Evolutionary conservation across 2,888 invertebrate genomes (phyloP).

Genomic region (Artemia sp.): DNA sequence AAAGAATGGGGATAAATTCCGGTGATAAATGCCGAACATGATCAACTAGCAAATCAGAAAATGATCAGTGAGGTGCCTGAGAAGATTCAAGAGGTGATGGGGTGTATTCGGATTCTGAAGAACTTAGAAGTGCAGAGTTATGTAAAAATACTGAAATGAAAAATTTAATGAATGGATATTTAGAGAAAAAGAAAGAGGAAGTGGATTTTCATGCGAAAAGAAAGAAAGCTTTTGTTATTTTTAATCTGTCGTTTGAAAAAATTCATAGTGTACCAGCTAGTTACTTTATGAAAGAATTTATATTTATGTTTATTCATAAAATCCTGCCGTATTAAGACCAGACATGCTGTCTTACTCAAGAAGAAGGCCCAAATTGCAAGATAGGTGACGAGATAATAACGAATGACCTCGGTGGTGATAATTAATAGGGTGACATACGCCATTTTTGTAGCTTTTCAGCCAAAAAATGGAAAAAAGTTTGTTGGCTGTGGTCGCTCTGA

Average conservation of each 20-base stretch:
- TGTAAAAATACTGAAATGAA: background rate
- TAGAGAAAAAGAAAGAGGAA: slow-evolving; percentile 6
- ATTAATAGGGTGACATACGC: too few species aligned
- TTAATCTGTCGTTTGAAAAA: slow-evolving; percentile 1
- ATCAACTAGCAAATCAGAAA: background rate
- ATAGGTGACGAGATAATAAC: slow-evolving; percentile 5
- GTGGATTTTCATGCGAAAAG: slow-evolving; percentile 10
- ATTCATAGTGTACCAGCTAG: background rate
- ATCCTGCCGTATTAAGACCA: too few species aligned
- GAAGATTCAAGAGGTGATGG: background rate
- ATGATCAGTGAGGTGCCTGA: background rate
- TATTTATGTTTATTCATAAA: too few species aligned
- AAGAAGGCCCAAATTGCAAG: background rate
- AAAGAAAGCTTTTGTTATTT: background rate
- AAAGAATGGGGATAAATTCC: too few species aligned
- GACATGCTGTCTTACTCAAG: too few species aligned
- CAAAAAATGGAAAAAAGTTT: too few species aligned
- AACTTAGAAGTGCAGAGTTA: background rate
- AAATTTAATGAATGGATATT: slow-evolving; percentile 7
- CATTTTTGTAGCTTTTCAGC: too few species aligned
- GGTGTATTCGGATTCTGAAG: slow-evolving; percentile 1
- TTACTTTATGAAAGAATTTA: too few species aligned
- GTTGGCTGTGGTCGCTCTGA: too few species aligned
- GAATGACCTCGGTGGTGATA: background rate
- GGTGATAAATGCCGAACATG: background rate